These are phyloP conservation scores for Rhynchophorus ferrugineus DNA, from an alignment of 1,140 invertebrate genomes.

Conservation along the genomic window DNA sequence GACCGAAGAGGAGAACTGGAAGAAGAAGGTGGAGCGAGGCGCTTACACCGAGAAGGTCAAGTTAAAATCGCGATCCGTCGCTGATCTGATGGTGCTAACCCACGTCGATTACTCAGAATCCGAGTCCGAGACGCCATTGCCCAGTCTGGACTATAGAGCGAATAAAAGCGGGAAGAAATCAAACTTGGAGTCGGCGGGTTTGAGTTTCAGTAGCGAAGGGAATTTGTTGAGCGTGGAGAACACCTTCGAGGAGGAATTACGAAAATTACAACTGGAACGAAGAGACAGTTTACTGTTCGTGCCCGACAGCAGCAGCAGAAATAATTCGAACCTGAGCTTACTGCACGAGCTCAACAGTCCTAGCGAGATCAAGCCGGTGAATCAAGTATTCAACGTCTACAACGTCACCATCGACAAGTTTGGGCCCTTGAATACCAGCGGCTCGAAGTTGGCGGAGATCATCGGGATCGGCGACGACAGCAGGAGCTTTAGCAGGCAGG, in stretches of 20 bases:
- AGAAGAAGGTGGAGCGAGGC: conserved; percentile 53
- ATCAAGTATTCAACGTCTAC: conserved; percentile 39
- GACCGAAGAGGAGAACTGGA: conserved; percentile 62
- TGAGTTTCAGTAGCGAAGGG: conserved; percentile 48
- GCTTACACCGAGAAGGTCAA: conserved; percentile 62
- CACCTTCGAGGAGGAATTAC: conserved; percentile 50
- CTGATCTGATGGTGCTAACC: conserved; percentile 66
- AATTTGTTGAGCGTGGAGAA: conserved; percentile 48
- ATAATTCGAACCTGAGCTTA: conserved; percentile 24
- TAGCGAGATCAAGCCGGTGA: conserved; percentile 32
- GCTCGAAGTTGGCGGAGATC: conserved; percentile 25
- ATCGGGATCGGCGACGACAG: conserved; percentile 19
- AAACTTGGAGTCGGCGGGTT: conserved; percentile 32
- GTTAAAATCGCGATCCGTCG: conserved; percentile 63
- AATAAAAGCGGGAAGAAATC: conserved; percentile 27
- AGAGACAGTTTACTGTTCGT: conserved; percentile 40
- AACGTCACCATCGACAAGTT: conserved; percentile 36
- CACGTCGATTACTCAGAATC: conserved; percentile 60
- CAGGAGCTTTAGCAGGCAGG: conserved; percentile 11
- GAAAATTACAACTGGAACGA: conserved; percentile 43
- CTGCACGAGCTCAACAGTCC: conserved; percentile 34
- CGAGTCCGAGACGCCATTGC: conserved; percentile 49
- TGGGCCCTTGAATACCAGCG: conserved; percentile 22
- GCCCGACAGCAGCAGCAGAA: conserved; percentile 37
- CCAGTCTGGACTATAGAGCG: conserved; percentile 35